Conservation (phyloP, 2,888 invertebrate genomes). For the Latrodectus elegans region DNA sequence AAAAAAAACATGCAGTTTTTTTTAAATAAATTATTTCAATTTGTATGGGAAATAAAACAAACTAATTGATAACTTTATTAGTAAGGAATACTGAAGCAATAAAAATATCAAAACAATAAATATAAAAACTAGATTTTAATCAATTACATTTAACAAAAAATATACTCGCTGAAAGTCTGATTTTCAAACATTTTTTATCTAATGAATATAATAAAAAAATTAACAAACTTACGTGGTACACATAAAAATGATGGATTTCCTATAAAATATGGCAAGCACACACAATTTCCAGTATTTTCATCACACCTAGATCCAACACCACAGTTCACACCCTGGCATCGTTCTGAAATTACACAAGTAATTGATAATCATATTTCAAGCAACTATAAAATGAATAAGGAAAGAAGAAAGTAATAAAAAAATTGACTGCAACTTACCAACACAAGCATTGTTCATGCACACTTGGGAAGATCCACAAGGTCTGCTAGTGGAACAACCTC, state of each 20-base stretch:
- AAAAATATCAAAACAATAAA: too few relatives aligned
- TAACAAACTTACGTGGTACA: constrained; percentile 87
- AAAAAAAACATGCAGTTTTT: background rate
- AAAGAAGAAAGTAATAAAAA: background rate
- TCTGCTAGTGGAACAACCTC: constrained; percentile 59
- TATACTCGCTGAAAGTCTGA: too few relatives aligned
- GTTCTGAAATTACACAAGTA: constrained; percentile 75
- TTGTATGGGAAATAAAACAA: too few relatives aligned
- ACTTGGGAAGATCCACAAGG: constrained; percentile 69
- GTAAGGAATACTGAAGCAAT: too few relatives aligned
- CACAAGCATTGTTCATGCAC: constrained; percentile 67
- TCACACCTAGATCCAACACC: constrained; percentile 92
- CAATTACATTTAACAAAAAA: too few relatives aligned
- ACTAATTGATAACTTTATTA: too few relatives aligned
- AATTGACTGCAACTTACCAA: constrained; percentile 52
- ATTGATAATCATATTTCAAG: background rate
- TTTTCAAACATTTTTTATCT: too few relatives aligned
- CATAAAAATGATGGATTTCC: constrained; percentile 92
- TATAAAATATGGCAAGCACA: constrained; percentile 89
- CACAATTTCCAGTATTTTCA: constrained; percentile 85
- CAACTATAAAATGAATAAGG: background rate
- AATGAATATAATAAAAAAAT: background rate
- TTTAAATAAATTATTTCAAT: background rate
- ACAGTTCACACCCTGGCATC: constrained; percentile 90
- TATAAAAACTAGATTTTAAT: too few relatives aligned